Percentiles rank a stretch among this genome's conserved stretches.
Conservation (phyloP, 2,888 invertebrate species). For the Quadroppia sp. region DNA sequence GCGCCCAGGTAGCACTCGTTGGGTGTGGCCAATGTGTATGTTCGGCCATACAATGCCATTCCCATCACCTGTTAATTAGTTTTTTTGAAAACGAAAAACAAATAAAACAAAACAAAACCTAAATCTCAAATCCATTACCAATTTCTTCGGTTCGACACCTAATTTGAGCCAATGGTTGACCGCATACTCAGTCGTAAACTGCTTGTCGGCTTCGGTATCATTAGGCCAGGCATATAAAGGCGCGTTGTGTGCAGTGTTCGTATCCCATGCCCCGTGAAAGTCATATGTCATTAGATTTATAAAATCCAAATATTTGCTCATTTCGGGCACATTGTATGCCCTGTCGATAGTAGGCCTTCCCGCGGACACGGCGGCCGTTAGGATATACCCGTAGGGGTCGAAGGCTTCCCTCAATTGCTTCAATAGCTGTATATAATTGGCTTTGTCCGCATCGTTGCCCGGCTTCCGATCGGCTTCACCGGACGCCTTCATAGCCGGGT, state of each 20-base stretch:
- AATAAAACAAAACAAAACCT: too few species aligned
- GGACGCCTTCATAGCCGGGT: conserved; percentile 58
- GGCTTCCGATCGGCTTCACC: conserved; percentile 37
- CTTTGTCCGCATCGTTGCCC: conserved; percentile 32
- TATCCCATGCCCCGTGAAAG: conserved; percentile 93
- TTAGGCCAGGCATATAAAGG: conserved; percentile 78
- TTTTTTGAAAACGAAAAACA: neutral
- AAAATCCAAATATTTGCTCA: conserved; percentile 74
- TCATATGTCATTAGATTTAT: conserved; percentile 93
- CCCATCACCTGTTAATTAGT: conserved; percentile 62
- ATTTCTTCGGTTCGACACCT: conserved; percentile 46
- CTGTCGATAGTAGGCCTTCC: conserved; percentile 40
- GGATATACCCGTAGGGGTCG: conserved; percentile 30
- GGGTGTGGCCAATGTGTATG: conserved; percentile 74
- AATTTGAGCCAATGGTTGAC: conserved; percentile 47
- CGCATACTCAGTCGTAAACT: conserved; percentile 37
- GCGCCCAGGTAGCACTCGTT: conserved; percentile 74
- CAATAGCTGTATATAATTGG: conserved; percentile 26
- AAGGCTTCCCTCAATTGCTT: conserved; percentile 34
- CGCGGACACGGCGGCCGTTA: conserved; percentile 39
- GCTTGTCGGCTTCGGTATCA: conserved; percentile 55
- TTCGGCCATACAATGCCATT: conserved; percentile 88
- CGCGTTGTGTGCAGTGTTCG: conserved; percentile 83
- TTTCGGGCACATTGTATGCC: conserved; percentile 35
- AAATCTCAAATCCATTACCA: conserved; percentile 9